Conservation (phyloP, 2,113 vertebrate genomes). For the Corythaixoides concolor region DNA sequence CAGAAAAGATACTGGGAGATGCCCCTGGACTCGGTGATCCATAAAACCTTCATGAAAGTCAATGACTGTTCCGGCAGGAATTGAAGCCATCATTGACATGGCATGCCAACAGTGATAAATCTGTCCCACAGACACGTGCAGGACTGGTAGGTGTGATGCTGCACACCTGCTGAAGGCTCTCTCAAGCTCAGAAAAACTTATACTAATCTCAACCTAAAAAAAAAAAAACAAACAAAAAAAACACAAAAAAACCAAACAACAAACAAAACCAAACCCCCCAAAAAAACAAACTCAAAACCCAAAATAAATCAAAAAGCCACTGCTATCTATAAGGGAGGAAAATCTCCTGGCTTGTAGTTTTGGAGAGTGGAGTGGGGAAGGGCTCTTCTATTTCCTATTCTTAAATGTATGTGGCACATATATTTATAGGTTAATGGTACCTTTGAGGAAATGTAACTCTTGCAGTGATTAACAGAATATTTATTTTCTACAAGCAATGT, state of each 20-base stretch:
- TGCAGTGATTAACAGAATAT: slow-evolving; percentile 72
- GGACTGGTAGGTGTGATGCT: background rate
- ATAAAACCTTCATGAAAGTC: slow-evolving; percentile 73
- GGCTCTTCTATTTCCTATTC: background rate
- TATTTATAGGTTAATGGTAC: slow-evolving; percentile 59
- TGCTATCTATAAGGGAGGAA: background rate
- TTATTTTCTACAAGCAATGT: slow-evolving; percentile 61
- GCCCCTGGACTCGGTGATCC: slow-evolving; percentile 55
- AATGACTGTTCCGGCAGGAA: slow-evolving; percentile 48
- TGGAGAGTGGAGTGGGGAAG: background rate
- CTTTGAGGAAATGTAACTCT: slow-evolving; percentile 61
- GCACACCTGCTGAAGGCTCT: background rate
- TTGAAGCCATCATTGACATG: slow-evolving; percentile 48
- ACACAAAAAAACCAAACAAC: no score
- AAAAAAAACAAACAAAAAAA: no score
- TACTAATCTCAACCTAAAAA: background rate
- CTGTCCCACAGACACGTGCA: background rate
- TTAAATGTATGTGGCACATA: slow-evolving; percentile 31
- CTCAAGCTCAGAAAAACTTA: slow-evolving; percentile 28
- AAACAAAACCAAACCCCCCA: no score
- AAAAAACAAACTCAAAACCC: no score
- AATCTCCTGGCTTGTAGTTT: background rate
- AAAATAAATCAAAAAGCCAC: background rate
- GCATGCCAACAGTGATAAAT: slow-evolving; percentile 34
- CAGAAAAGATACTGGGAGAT: slow-evolving; percentile 27